A percentile compares a stretch with the other conserved stretches of the same genome.
Evolutionary conservation across 2,797 vertebrate species (phyloP).

Genomic region (Australoheros facetus): DNA sequence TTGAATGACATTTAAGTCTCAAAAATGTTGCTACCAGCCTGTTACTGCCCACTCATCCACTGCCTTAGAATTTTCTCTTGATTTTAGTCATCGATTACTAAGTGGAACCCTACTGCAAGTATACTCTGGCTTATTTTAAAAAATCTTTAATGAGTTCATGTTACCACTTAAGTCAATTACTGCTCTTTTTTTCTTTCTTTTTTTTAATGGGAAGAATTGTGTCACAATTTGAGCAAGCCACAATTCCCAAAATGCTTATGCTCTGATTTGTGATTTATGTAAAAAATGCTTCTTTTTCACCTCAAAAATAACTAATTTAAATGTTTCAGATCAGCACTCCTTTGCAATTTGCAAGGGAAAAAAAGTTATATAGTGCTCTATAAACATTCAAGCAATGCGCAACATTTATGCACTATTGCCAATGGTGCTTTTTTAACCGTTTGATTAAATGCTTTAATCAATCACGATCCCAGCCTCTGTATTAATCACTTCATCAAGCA

Average conservation of each 20-base stretch:
- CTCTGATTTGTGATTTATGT: constrained; percentile 21
- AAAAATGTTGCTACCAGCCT: constrained; percentile 76
- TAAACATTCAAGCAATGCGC: constrained; percentile 46
- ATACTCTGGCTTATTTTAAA: constrained; percentile 55
- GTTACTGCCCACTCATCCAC: constrained; percentile 80
- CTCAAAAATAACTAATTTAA: constrained; percentile 12
- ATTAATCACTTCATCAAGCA: constrained; percentile 99
- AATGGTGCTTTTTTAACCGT: constrained; percentile 87
- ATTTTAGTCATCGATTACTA: constrained; percentile 81
- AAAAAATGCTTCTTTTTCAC: constrained; percentile 15
- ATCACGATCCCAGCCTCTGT: constrained; percentile 97
- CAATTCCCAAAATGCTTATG: constrained; percentile 16
- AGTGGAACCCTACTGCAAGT: constrained; percentile 62
- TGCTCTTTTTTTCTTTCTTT: constrained; percentile 56
- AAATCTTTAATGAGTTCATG: constrained; percentile 61
- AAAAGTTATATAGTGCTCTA: constrained; percentile 41
- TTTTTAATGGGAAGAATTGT: constrained; percentile 39
- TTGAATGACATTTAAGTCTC: constrained; percentile 86
- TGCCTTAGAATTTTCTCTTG: constrained; percentile 73
- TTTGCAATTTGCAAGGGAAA: constrained; percentile 27
- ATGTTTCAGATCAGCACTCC: constrained; percentile 13
- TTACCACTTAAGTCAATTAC: constrained; percentile 58
- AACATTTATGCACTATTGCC: constrained; percentile 72
- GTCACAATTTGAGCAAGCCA: constrained; percentile 29
- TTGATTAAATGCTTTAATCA: constrained; percentile 99